These are phyloP conservation scores for Oreochromis grahami DNA, from an alignment of 2,797 vertebrate species.

Conservation along the genomic window DNA sequence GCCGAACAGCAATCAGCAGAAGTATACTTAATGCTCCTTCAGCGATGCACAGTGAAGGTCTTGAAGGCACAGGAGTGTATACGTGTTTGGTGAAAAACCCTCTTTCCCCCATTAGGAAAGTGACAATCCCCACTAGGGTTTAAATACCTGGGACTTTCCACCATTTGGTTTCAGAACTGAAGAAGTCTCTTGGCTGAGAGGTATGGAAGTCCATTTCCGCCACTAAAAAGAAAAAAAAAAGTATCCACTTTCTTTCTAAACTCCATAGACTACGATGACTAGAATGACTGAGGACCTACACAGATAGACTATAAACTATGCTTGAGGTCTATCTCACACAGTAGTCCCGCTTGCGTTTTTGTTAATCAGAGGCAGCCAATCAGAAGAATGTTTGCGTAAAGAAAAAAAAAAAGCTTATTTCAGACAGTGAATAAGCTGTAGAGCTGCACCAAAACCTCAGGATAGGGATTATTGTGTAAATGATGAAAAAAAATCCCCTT, in stretches of 20 bases:
- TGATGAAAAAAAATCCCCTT: background rate
- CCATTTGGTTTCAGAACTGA: background rate
- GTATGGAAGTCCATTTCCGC: background rate
- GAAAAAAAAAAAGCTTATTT: background rate
- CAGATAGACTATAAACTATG: background rate
- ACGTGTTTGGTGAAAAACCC: background rate
- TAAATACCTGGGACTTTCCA: background rate
- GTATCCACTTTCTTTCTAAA: background rate
- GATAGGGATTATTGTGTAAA: background rate
- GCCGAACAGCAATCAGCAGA: background rate
- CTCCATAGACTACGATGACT: background rate
- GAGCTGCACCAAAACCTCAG: background rate
- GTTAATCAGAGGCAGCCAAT: background rate
- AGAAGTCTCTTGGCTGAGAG: background rate
- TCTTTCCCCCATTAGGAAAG: background rate
- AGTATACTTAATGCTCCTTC: background rate
- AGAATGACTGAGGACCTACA: background rate
- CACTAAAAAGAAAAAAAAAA: background rate
- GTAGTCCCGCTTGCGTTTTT: rapidly evolving
- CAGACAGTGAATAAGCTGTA: background rate
- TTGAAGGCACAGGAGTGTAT: background rate
- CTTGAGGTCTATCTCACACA: background rate
- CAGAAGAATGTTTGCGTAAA: background rate
- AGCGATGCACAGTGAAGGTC: background rate
- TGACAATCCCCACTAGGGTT: background rate